Base-by-base conservation (phyloP, 2,888 invertebrate species). In the Lasioglossum malachurum region DNA sequence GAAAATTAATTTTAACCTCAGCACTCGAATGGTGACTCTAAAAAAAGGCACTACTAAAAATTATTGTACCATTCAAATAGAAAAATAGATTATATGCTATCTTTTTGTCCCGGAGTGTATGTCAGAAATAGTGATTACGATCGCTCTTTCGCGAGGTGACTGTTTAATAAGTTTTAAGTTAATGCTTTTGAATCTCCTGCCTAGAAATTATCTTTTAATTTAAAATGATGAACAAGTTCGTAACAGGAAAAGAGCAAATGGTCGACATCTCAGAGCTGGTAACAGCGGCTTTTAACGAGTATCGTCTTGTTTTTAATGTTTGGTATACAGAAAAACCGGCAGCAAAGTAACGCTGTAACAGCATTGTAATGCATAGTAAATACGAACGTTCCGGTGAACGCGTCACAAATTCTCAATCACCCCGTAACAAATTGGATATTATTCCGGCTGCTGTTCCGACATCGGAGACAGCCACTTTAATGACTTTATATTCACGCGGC, bases 341-440 rank as follows among this genome's bases (percentile, higher is more conserved):
- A 16, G 7, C 7, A 16, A 31, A 16, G 64, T 23, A 8, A 69
- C 19, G 19, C 19, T 38, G 19, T 31, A 23, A 88, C 87, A 89
- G 89, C 88, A 82, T 84, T 75, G 91, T 91, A 89, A 93, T 90
- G 89, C 82, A 91, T 91, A 91, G 87, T 90, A 92, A 92, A 92
- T 90, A 91, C 82, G 84, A 85, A 75, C 77, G 71, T 53, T 75
- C 79, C 78, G 85, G 86, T 79, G 82, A 83, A 91, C 82, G 89
- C 88, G 85, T 91, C 80, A 87, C 88, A 90, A 89, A 92, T 91
- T 92, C 89, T 88, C 91, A 92, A 92, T 93, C 91, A 89, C 88
- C 83, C 90, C 88, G 91, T 90, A 93, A 92, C 91, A 91, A 92
- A 91, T 92, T 86, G 88, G 84, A 91, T 83, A 88, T 91, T 89